Base-by-base conservation (phyloP, 2,797 vertebrate genomes). In the Eutrigla gurnardus region DNA sequence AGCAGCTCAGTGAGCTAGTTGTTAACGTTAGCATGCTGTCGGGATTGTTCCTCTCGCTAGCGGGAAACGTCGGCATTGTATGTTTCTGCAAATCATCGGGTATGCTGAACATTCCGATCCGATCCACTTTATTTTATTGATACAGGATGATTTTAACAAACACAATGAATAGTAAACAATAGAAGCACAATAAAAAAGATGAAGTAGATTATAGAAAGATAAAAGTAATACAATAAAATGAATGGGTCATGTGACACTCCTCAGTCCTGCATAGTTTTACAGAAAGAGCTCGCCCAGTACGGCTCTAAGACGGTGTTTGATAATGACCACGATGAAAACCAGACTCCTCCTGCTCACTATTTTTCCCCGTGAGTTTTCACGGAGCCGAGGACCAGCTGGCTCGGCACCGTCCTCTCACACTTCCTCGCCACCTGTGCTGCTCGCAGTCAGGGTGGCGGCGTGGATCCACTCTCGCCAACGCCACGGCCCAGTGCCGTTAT, bases 361-460 rank as follows among this genome's bases (percentile, higher is more conserved):
- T 70, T 75, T 65, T 67, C 47, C 52, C 53, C 52, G 55, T 18
- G 72, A 82, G 77, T 72, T 55, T 25, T 64, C 65, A 64, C 17
- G 17, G 79, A 67, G 63, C 35, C 67, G 62, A 75, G 37, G 46
- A 84, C 81, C 73, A 78, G 17, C 72, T 89, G 88, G 88, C 89
- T 3, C 55, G 3, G 36, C 11, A n/a, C 0, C 75, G 14, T 65
- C 25, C 25, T 46, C 54, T 70, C 71, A 78, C 83, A 82, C 83
- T 89, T 87, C 85, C 85, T 80, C 69, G 68, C 84, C 90, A 91
- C 85, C 89, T 83, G 84, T 74, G 73, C 70, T 63, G 66, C 80
- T 81, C 80, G 18, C 81, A 70, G 82, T 67, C 57, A 37, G 68
- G 25, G 64, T n/a, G 61, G 61, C 77, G 70, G 57, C 71, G 25